Conservation (phyloP, 2,888 invertebrate genomes). For the Nematopogon swammerdamellus region DNA sequence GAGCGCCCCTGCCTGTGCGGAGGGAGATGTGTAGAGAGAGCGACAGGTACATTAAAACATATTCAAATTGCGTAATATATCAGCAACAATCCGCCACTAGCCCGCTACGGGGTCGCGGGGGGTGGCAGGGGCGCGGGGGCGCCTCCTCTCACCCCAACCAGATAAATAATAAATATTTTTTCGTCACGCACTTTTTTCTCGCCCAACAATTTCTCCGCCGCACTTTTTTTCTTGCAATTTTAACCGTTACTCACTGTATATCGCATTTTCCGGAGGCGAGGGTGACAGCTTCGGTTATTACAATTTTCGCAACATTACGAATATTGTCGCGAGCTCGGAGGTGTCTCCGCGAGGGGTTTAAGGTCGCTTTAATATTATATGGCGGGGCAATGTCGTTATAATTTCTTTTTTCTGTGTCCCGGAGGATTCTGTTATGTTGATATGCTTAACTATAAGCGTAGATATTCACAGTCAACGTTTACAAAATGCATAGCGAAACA, state of each 20-base stretch:
- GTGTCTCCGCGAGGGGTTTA: neutral
- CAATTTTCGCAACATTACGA: constrained; percentile 55
- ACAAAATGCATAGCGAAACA: no score
- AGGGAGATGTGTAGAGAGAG: no score
- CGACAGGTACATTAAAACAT: no score
- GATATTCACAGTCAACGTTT: no score
- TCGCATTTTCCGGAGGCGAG: constrained; percentile 10
- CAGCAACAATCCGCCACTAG: neutral
- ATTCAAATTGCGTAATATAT: neutral
- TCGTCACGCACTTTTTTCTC: neutral
- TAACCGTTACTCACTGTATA: neutral
- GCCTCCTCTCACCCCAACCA: neutral
- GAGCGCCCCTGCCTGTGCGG: no score
- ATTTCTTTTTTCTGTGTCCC: neutral
- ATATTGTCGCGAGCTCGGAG: constrained; percentile 32
- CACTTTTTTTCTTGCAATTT: neutral
- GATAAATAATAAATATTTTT: neutral
- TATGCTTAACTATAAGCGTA: no score
- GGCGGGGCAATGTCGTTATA: neutral
- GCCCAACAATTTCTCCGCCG: neutral
- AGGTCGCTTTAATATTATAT: neutral
- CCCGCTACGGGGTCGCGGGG: no score
- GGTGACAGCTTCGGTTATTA: constrained; percentile 32
- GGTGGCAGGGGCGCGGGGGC: neutral
- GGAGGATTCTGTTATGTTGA: neutral